Base-by-base conservation (phyloP, 1,140 invertebrate species). In the Calliopsis andreniformis region DNA sequence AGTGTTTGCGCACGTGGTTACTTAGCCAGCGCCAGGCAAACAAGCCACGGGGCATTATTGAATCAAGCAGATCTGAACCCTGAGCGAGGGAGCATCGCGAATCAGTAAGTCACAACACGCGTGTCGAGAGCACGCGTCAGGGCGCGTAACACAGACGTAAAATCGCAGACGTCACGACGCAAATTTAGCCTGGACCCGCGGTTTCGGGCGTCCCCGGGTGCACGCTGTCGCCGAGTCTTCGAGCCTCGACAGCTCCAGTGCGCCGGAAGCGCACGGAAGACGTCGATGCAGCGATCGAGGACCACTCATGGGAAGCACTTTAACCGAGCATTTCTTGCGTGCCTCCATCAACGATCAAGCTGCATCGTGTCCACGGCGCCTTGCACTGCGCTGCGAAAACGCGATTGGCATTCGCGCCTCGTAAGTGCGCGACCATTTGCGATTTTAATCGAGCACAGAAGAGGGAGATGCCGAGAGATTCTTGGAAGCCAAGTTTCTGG, bases 61-160 rank as follows among this genome's bases (percentile, higher is more conserved):
- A 56, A 73, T 56, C 63, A 73, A 67, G 58, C 49, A 18, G 62
- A 56, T 56, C 30, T 18, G 43, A 16, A 56, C 32, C n/a, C 0
- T 12, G 14, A 7, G 8, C 12, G 56, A 23, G 16, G 12, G 12
- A 1, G 51, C 43, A 39, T n/a, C 28, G 42, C 61, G 63, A 67
- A 75, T 75, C 45, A 58, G 62, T 47, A 67, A 67, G 71, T 56
- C 63, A 67, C 62, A 75, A 67, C 71, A 75, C 30, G 71, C 56
- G 42, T 45, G 25, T 10, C 42, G 25, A 35, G 3, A 49, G 45
- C 71, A 47, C 63, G 63, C 67, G 71, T 56, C 67, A 32, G 61
- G 25, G 30, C 49, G 39, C 39, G 39, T 23, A 20, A 35, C 45
- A 56, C 49, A 61, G 30, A 14, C 30, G 55, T 39, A 43, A 76